Evolutionary conservation across 2,113 vertebrate genomes (phyloP).

Genomic region (Empidonax traillii): DNA sequence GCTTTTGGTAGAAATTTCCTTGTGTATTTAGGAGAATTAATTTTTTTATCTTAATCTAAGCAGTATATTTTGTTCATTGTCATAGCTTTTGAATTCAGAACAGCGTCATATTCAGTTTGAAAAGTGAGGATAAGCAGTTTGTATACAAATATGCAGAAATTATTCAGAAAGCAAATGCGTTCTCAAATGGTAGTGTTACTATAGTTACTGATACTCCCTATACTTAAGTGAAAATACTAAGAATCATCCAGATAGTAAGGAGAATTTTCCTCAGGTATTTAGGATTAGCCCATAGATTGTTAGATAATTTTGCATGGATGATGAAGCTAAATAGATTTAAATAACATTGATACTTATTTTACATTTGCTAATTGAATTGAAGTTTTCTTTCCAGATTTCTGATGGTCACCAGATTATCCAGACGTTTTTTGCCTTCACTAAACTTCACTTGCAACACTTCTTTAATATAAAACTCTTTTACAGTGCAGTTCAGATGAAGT

Average conservation of each 20-base stretch:
- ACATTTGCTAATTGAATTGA: neutral
- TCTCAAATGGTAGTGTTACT: constrained; percentile 38
- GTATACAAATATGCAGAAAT: constrained; percentile 54
- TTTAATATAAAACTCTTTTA: neutral
- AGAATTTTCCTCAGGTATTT: neutral
- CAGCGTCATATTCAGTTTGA: neutral
- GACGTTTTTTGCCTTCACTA: neutral
- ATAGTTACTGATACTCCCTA: constrained; percentile 28
- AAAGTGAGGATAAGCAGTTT: constrained; percentile 58
- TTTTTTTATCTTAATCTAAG: neutral
- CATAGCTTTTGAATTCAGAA: constrained; percentile 35
- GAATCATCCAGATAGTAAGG: neutral
- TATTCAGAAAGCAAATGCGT: constrained; percentile 36
- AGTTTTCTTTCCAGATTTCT: neutral
- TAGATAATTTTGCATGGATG: neutral
- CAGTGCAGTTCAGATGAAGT: neutral
- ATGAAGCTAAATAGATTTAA: neutral
- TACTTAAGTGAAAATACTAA: neutral
- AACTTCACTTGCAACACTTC: neutral
- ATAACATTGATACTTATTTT: neutral
- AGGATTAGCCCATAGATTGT: neutral
- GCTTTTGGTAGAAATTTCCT: neutral
- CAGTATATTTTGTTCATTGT: neutral
- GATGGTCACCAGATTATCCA: neutral
- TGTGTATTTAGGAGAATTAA: constrained; percentile 6